Conservation (phyloP, 2,888 invertebrate species). For the Prostheceraeus crozeri region DNA sequence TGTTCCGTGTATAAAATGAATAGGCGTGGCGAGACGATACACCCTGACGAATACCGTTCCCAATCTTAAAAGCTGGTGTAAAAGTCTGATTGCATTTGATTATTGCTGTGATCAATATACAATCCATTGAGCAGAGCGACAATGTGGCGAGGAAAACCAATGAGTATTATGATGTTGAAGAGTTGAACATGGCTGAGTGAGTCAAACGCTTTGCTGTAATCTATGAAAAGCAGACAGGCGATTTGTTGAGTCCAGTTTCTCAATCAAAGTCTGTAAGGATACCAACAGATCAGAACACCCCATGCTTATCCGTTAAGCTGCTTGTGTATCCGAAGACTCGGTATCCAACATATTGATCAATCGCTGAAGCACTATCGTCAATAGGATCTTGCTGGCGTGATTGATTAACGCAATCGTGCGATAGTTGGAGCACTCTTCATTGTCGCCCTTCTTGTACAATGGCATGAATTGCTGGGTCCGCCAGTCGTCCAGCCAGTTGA, state of each 20-base stretch:
- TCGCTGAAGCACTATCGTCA: slow-evolving; percentile 10
- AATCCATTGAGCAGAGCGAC: not conserved
- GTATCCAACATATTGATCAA: not conserved
- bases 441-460: not conserved
- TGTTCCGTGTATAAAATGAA: too few relatives aligned
- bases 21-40: too few relatives aligned
- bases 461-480: slow-evolving; percentile 12
- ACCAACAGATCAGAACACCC: slow-evolving; percentile 7
- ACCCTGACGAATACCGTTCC: slow-evolving; percentile 11
- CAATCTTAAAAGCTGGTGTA: not conserved
- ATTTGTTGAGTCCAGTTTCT: not conserved
- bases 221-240: not conserved
- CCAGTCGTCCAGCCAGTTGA: slow-evolving; percentile 20
- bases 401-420: slow-evolving; percentile 27
- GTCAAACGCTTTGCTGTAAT: slow-evolving; percentile 21
- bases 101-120: slow-evolving; percentile 2
- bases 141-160: slow-evolving; percentile 2
- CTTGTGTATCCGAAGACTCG: slow-evolving; percentile 10
- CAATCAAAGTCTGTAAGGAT: not conserved
- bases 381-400: slow-evolving; percentile 28
- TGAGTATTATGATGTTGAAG: slow-evolving; percentile 1
- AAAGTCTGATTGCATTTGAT: slow-evolving; percentile 8
- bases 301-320: not conserved
- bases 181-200: slow-evolving; percentile 13
- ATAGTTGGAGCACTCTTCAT: slow-evolving; percentile 27